These are phyloP conservation scores for Diachrysia chrysitis DNA, from an alignment of 2,888 invertebrate species.

Conservation along the genomic window DNA sequence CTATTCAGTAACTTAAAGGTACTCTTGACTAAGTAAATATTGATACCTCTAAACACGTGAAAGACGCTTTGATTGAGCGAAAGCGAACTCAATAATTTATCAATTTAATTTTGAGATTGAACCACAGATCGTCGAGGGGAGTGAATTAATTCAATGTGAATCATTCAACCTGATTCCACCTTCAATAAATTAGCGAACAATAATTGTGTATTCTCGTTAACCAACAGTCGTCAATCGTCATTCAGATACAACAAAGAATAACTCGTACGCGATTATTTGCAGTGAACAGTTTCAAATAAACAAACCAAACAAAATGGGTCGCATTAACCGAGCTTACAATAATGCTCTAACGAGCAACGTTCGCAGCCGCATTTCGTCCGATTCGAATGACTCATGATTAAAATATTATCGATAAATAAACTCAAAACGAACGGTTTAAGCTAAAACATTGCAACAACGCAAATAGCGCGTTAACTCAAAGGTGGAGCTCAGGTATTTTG, in stretches of 20 bases:
- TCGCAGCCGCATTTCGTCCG: constrained; percentile 62
- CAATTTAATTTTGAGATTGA: constrained; percentile 57
- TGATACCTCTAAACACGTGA: constrained; percentile 64
- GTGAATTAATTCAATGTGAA: constrained; percentile 48
- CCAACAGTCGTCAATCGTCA: constrained; percentile 18
- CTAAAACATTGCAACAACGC: constrained; percentile 62
- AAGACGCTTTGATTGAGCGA: constrained; percentile 61
- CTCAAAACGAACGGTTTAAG: constrained; percentile 56
- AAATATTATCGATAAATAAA: constrained; percentile 67
- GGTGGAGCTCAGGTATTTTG: constrained; percentile 80
- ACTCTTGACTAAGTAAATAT: constrained; percentile 53
- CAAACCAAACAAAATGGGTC: constrained; percentile 59
- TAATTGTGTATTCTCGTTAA: constrained; percentile 25
- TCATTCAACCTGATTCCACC: constrained; percentile 36
- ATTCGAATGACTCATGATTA: constrained; percentile 66
- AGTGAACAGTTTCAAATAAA: constrained; percentile 48
- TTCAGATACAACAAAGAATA: constrained; percentile 32
- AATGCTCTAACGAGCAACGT: constrained; percentile 66
- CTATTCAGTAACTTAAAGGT: constrained; percentile 25
- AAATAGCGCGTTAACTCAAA: constrained; percentile 74
- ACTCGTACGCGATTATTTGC: constrained; percentile 46
- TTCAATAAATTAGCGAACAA: constrained; percentile 41
- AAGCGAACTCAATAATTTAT: constrained; percentile 54
- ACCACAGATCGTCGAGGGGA: constrained; percentile 48
- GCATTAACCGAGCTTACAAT: constrained; percentile 65